These are phyloP conservation scores for Betta splendens DNA, from an alignment of 2,797 vertebrate genomes.

Conservation along the genomic window DNA sequence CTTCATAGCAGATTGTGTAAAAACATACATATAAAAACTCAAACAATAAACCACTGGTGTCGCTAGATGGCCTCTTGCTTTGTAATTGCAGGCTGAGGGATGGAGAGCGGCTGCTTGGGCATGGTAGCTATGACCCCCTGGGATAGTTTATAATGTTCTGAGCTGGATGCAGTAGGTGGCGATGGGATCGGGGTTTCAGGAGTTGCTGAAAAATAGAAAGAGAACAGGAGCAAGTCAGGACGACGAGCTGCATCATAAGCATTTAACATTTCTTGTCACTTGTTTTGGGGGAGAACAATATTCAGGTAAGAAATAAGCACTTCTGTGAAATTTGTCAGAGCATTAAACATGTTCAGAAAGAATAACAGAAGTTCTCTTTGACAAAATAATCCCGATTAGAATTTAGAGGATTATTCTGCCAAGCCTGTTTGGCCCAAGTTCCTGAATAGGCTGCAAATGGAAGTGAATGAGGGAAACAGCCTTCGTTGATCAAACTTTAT, in stretches of 20 bases:
- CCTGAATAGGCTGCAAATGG: slow-evolving; percentile 57
- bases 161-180: slow-evolving; percentile 90
- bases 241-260: slow-evolving; percentile 19
- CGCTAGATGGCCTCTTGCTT: slow-evolving; percentile 96
- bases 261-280: slow-evolving; percentile 38
- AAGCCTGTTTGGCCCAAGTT: slow-evolving; percentile 68
- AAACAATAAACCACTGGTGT: slow-evolving; percentile 31
- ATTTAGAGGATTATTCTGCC: slow-evolving; percentile 76
- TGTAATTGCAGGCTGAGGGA: slow-evolving; percentile 92
- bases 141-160: slow-evolving; percentile 96
- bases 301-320: slow-evolving; percentile 69
- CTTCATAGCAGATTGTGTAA: slow-evolving; percentile 49
- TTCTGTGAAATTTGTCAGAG: slow-evolving; percentile 79
- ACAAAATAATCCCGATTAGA: slow-evolving; percentile 83
- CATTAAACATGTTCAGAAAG: slow-evolving; percentile 76
- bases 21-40: slow-evolving; percentile 48
- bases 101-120: slow-evolving; percentile 91
- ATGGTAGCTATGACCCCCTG: slow-evolving; percentile 91
- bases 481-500: slow-evolving; percentile 15
- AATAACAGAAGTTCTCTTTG: slow-evolving; percentile 81
- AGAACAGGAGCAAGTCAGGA: slow-evolving; percentile 30
- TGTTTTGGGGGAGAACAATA: slow-evolving; percentile 38
- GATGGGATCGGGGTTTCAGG: slow-evolving; percentile 98
- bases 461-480: slow-evolving; percentile 26
- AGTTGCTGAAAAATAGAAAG: slow-evolving; percentile 85